Evolutionary conservation across 2,797 vertebrate species (phyloP), one percentile per base, ranked within the genome.

Genomic region (Ispidina lecontei): DNA sequence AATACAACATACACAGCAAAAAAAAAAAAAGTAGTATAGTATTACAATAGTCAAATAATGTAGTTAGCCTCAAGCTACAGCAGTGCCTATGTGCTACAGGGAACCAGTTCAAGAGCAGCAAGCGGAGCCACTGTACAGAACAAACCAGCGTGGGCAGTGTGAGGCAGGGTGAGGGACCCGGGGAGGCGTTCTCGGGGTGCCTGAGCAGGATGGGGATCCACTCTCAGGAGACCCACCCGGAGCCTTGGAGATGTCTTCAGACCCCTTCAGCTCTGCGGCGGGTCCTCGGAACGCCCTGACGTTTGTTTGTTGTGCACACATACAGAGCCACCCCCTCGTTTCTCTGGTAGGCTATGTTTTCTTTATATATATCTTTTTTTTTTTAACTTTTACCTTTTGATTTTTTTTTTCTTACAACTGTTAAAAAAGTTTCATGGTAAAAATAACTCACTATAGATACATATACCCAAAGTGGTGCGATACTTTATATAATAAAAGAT

Each of bases 361-460:
- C 93, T 97, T 97, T 97, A 96, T 84, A 92, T 31, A 89, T 56
- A 83, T 37, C 5, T 54, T 94, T 96, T 96, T 95, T 51, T 51
- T 51, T 51, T 49, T 49, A 89, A 92, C 87, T 93, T 95, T 93
- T 91, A 96, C 90, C 90, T 95, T 94, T 97, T 97, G 94, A 95
- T 89, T 39, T 97, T 94, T 95, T 94, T 95, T 98, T 98, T 97
- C 98, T 97, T 97, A 98, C 98, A 98, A 98, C 98, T 97, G 98
- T 99, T 98, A 98, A 97, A 97, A 96, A 97, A 99, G 98, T 98
- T 98, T 97, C 92, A 96, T 96, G 92, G 97, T 97, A 98, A 99
- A 99, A 99, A 99, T 98, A 98, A 98, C 98, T 97, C 98, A 98
- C 98, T 98, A 98, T 98, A 98, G 98, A 98, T 98, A 98, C 98